Evolutionary conservation across 1,140 invertebrate genomes (phyloP), one percentile per base, ranked within the genome.

Genomic region (Aphidius gifuensis): DNA sequence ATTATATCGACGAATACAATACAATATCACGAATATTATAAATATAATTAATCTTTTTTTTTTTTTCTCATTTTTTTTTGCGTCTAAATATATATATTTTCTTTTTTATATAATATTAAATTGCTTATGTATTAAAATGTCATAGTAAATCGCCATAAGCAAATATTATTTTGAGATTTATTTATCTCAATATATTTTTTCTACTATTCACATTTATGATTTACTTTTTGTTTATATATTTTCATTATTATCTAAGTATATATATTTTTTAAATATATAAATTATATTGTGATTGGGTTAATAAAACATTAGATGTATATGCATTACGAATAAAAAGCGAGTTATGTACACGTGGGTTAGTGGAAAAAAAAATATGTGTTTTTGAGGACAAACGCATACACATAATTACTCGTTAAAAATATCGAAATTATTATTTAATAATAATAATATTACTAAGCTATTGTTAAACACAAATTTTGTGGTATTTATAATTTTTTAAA

Each of bases 291-390:
- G 53, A 58, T 74, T 69, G 64, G 71, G 71, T 75, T 76, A 75
- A 76, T 76, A 65, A 71, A 77, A 74, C 74, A 77, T 72, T 72
- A 75, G 71, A 79, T 73, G 77, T 78, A 77, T 73, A 80, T 80
- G 77, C 77, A 75, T 79, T 79, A 80, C 76, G 76, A 79, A 80
- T 77, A 80, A 79, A 79, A 80, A 80, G 77, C 77, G 69, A 74
- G 75, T 78, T 80, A 79, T 80, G 74, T 80, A 80, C 78, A 80
- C 75, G 76, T 79, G 74, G 76, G 75, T 80, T 80, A 80, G 78
- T 79, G 75, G 74, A 76, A 73, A 78, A 59, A 68, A 72, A 69
- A 62, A 63, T 64, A 60, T 64, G 62, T 59, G 66, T 64, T n/a
- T 62, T 48, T 48, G 54, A 60, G 45, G 21, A 39, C 45, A 60